Percentiles rank a stretch among this genome's conserved stretches.
Conservation (phyloP, 2,113 vertebrate species). For the Agapornis roseicollis region DNA sequence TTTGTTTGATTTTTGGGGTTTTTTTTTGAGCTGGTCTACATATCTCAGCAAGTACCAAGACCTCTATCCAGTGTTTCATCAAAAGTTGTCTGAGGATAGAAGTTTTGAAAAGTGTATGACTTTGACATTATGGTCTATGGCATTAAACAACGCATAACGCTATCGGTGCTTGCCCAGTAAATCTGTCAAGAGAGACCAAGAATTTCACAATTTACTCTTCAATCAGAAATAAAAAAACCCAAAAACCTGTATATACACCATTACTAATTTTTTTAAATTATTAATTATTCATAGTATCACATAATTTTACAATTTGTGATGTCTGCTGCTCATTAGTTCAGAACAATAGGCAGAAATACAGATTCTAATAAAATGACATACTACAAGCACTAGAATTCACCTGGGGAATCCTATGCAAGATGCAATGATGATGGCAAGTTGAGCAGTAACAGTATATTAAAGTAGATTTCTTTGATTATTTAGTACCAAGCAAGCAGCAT, state of each 20-base stretch:
- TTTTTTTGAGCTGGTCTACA: neutral
- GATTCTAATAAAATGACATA: neutral
- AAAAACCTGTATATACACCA: neutral
- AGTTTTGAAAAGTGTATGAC: neutral
- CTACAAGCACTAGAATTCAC: neutral
- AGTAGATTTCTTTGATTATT: neutral
- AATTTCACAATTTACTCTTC: neutral
- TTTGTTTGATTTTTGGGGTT: rapidly evolving
- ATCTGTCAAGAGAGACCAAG: neutral
- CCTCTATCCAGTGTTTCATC: neutral
- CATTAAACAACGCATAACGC: neutral
- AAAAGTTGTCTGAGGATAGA: neutral
- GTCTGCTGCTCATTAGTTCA: neutral
- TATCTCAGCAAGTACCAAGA: neutral
- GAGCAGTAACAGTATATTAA: neutral
- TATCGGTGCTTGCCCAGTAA: neutral
- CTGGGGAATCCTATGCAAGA: neutral
- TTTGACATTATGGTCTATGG: neutral
- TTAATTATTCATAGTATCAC: neutral
- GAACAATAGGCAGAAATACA: neutral
- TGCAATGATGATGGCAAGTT: neutral
- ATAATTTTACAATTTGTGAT: neutral
- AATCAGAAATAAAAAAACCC: neutral
- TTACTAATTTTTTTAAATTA: neutral
- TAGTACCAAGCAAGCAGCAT: neutral